phyloP scores from a whole-genome alignment of 2,113 vertebrate species.

The Cygnus buccinator region DNA sequence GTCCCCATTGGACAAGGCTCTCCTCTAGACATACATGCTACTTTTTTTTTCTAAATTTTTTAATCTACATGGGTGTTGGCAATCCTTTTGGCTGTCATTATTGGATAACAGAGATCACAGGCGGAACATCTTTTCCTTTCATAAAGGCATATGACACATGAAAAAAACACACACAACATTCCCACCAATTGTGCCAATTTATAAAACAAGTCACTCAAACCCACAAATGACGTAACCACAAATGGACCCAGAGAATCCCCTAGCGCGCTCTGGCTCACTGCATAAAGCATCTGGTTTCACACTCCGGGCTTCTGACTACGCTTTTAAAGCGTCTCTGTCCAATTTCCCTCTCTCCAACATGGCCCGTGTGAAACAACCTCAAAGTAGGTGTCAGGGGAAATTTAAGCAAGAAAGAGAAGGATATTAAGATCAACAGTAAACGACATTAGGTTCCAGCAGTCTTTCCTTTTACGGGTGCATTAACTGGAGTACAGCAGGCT shows the following conservation, averaged over 20 bases:
- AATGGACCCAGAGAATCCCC: constrained; percentile 14
- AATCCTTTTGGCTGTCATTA: constrained; percentile 35
- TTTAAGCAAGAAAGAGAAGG: constrained; percentile 53
- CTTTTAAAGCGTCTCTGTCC: constrained; percentile 45
- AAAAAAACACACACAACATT: constrained; percentile 19
- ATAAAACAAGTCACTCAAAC: constrained; percentile 50
- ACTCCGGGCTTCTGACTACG: background rate
- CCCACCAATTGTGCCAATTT: constrained; percentile 52
- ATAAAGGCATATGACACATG: background rate
- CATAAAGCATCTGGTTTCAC: constrained; percentile 50
- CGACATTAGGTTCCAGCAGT: background rate
- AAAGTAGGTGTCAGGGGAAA: constrained; percentile 58
- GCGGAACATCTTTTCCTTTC: constrained; percentile 46
- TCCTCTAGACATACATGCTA: constrained; percentile 2
- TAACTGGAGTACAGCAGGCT: background rate
- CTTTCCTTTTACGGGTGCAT: background rate
- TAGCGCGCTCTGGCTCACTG: background rate
- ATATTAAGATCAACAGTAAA: constrained; percentile 57
- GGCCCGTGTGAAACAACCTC: constrained; percentile 29
- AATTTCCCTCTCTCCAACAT: constrained; percentile 15
- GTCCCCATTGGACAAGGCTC: constrained; percentile 5
- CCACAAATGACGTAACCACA: background rate
- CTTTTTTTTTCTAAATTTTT: constrained; percentile 43
- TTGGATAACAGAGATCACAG: constrained; percentile 49
- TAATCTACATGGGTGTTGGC: background rate